phyloP scores from a whole-genome alignment of 2,888 invertebrate species.

The Yponomeuta cagnagella region DNA sequence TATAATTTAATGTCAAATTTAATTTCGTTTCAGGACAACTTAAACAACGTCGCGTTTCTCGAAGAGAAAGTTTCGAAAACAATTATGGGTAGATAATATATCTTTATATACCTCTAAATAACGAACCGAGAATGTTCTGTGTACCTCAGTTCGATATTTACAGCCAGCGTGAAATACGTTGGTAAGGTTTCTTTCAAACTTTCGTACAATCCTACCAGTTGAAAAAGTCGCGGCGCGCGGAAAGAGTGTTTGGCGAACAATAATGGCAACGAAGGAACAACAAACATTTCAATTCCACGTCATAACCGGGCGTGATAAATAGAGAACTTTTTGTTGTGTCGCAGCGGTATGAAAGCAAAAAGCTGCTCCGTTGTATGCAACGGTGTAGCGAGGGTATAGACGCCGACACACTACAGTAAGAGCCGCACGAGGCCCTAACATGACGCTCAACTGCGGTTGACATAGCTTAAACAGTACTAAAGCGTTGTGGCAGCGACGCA shows the following conservation, averaged over 20 bases:
- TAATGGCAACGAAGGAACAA: constrained; percentile 7
- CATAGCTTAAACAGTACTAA: not conserved
- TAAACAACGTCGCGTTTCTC: constrained; percentile 8
- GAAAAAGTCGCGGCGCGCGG: not conserved
- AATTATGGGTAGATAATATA: not conserved
- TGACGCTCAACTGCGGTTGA: not conserved
- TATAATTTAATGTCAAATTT: constrained; percentile 47
- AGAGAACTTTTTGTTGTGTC: constrained; percentile 3
- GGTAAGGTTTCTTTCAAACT: not conserved
- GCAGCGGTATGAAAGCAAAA: constrained; percentile 14
- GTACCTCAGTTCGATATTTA: not conserved
- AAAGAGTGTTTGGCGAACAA: not conserved
- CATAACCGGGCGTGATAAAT: constrained; percentile 11
- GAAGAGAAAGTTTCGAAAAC: not conserved
- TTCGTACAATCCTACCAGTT: not conserved
- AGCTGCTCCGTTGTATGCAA: constrained; percentile 13
- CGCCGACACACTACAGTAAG: not conserved
- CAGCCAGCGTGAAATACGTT: not conserved
- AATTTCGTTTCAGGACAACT: constrained; percentile 31
- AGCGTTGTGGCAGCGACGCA: too few relatives aligned
- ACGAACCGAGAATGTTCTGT: not conserved
- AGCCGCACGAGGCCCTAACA: not conserved
- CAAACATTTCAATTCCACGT: constrained; percentile 13
- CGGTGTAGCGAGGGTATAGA: not conserved
- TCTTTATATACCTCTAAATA: not conserved